Percentiles rank a stretch among this genome's conserved stretches.
Conservation (phyloP, 2,113 vertebrate species). For the Chunga burmeisteri region DNA sequence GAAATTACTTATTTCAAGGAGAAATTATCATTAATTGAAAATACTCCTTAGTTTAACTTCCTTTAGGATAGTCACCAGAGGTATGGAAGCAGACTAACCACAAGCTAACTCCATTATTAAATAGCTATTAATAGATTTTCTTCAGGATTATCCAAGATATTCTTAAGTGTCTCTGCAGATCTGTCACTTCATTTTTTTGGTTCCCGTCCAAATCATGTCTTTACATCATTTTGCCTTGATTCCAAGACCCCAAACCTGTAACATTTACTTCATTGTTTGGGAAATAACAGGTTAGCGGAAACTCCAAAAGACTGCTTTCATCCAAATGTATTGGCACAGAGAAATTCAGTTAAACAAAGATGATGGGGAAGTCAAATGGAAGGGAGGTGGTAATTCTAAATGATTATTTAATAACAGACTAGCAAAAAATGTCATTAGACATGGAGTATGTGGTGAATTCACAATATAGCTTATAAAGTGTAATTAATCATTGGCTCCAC, state of each 20-base stretch:
- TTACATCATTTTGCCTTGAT: not conserved
- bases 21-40: not conserved
- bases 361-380: not conserved
- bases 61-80: not conserved
- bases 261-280: not conserved
- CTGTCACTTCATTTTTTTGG: not conserved
- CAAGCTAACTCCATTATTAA: not conserved
- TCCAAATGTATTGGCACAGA: not conserved
- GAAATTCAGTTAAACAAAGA: not conserved
- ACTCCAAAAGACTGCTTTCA: not conserved
- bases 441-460: not conserved
- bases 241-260: not conserved
- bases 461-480: not conserved
- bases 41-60: not conserved
- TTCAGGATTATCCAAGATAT: not conserved
- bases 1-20: not conserved
- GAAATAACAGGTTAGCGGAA: constrained; percentile 16
- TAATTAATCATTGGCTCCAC: not conserved
- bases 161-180: not conserved
- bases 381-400: not conserved
- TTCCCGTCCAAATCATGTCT: not conserved
- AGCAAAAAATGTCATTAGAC: not conserved
- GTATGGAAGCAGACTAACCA: not conserved
- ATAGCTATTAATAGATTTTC: not conserved
- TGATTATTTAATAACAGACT: not conserved